A percentile compares a stretch with the other conserved stretches of the same genome.
phyloP scores from a whole-genome alignment of 2,888 invertebrate species.

The Pyrrhia umbra region DNA sequence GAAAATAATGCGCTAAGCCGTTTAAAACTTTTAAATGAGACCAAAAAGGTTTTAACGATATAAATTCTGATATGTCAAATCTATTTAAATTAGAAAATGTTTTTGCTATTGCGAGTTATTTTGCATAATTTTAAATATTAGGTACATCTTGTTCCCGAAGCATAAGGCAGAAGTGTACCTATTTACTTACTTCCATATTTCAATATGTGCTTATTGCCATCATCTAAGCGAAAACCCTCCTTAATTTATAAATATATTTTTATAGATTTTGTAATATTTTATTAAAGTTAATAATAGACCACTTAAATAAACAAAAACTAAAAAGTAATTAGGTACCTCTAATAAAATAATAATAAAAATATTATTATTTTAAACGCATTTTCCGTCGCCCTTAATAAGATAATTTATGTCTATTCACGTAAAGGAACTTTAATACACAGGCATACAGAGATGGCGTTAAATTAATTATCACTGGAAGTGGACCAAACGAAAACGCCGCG shows the following conservation, averaged over 20 bases:
- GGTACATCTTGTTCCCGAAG: no score
- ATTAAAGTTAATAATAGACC: no score
- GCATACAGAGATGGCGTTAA: constrained; percentile 70
- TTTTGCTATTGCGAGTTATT: no score
- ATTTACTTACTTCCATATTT: no score
- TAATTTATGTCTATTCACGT: constrained; percentile 42
- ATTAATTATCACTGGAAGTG: constrained; percentile 74
- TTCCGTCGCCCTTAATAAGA: constrained; percentile 24
- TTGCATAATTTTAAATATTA: no score
- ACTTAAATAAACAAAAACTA: no score
- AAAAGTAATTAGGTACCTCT: no score
- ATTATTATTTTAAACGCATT: constrained; percentile 1
- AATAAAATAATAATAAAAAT: constrained; percentile 2
- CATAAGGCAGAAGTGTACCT: no score
- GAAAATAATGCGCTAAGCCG: constrained; percentile 33
- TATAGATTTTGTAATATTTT: no score
- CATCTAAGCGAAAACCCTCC: no score
- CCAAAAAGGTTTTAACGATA: constrained; percentile 23
- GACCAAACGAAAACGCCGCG: constrained; percentile 66
- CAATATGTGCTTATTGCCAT: no score
- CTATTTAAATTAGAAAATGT: background rate
- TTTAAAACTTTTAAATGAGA: constrained; percentile 38
- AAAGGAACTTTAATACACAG: constrained; percentile 29
- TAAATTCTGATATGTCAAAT: constrained; percentile 9
- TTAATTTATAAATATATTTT: no score